Evolutionary conservation across 2,888 invertebrate species (phyloP), one percentile per base, ranked within the genome.

Genomic region (Suillia variegata): DNA sequence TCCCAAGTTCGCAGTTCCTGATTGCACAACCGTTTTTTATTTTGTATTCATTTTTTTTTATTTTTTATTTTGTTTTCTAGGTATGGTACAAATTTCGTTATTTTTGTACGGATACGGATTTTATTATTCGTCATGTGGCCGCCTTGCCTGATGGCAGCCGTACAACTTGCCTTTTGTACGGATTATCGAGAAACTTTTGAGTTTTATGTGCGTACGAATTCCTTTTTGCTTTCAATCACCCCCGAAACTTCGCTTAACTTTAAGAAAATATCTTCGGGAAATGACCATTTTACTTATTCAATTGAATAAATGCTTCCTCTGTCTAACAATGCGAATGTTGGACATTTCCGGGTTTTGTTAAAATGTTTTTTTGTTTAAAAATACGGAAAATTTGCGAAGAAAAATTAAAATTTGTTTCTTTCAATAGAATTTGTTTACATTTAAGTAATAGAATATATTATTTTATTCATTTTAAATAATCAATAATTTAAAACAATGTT

Each of bases 221-320:
- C 38, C 38, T 38, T 38, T 38, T 38, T 10, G 26, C 10, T 26
- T 26, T 26, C 5, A 26, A 26, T 5, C 26, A 6, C 26, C 10
- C 10, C 10, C 10, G 26, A 26, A 26, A 10, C 26, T 26, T 26
- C 10, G 26, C 38, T 38, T 38, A 38, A 12, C 31, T n/a, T n/a
- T n/a, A n/a, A n/a, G n/a, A n/a, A n/a, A n/a, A 31, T 31, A 6
- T 12, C 6, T 31, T 31, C 31, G 31, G 31, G 6, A 31, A 6
- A 31, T 31, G 6, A 31, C 31, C 31, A 31, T 12, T 31, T 31
- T 12, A 31, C 31, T 31, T 6, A 31, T 31, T 52, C 33, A 33
- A 52, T 15, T 33, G 52, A 8, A 20, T 15, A 52, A 52, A 21
- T 34, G 34, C 34, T 52, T 52, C 52, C 52, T 31, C 33, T 52